A percentile compares a stretch with the other conserved stretches of the same genome.
Evolutionary conservation across 2,888 invertebrate species (phyloP).

Genomic region (Xanthostigma xanthostigma): DNA sequence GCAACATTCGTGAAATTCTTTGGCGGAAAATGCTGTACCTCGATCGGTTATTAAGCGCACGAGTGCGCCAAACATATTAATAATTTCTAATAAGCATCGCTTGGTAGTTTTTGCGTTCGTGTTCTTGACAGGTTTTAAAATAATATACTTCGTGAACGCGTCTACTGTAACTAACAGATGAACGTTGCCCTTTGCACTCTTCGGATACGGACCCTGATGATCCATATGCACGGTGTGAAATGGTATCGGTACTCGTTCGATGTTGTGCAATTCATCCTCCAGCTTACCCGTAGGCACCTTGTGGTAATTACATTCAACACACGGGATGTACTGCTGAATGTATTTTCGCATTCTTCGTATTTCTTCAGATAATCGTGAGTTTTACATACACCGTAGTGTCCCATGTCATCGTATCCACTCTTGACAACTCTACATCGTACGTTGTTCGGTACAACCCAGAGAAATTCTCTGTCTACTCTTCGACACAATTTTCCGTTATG

Average conservation of each 20-base stretch:
- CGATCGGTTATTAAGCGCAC: no score
- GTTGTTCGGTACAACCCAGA: background rate
- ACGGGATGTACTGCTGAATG: conserved; percentile 7
- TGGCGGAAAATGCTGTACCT: no score
- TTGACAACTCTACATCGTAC: background rate
- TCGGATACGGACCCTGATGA: background rate
- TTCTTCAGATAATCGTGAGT: conserved; percentile 2
- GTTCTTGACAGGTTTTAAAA: no score
- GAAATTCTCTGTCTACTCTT: background rate
- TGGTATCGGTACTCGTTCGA: background rate
- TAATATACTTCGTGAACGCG: no score
- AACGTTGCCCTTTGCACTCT: background rate
- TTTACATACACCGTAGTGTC: conserved; percentile 8
- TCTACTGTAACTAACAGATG: background rate
- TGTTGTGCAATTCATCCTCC: background rate
- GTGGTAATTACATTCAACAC: conserved; percentile 7
- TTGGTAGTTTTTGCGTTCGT: no score
- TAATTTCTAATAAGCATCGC: no score
- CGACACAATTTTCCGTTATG: background rate
- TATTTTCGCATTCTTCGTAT: conserved; percentile 6
- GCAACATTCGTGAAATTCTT: no score
- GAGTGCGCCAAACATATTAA: no score
- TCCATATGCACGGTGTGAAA: background rate
- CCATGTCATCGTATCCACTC: conserved; percentile 5
- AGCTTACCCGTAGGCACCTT: background rate